Conservation (phyloP, 2,113 vertebrate genomes). For the Triplophysa tibetana region DNA sequence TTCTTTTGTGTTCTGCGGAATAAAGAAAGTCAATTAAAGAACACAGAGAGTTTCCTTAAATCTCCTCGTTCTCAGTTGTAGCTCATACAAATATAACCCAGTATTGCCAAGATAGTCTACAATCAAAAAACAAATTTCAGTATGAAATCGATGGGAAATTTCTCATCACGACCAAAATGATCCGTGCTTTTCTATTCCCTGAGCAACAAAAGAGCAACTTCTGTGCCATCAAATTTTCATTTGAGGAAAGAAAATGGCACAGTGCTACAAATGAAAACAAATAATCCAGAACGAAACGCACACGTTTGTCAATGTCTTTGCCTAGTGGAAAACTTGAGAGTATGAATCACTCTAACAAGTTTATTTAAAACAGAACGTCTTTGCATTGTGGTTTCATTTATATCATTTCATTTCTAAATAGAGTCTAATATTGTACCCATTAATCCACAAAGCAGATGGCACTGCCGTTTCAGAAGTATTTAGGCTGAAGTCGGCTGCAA, state of each 20-base stretch:
- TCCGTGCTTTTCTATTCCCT: no score
- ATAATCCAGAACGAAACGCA: not conserved
- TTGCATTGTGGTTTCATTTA: not conserved
- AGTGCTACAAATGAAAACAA: not conserved
- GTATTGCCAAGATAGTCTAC: no score
- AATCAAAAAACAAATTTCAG: no score
- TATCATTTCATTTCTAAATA: not conserved
- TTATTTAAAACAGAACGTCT: not conserved
- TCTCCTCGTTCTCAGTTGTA: no score
- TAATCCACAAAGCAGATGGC: not conserved
- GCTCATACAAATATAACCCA: no score
- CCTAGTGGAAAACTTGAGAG: not conserved
- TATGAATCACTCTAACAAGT: not conserved
- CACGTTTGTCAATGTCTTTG: slow-evolving; percentile 8
- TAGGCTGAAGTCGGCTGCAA: not conserved
- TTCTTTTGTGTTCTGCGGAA: no score
- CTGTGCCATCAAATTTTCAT: not conserved
- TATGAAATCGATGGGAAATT: no score
- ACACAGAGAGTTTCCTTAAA: no score
- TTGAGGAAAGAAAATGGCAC: not conserved
- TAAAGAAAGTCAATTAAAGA: no score
- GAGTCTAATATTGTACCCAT: not conserved
- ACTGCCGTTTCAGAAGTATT: not conserved
- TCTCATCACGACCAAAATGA: no score
- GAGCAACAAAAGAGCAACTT: no score